phyloP scores from a whole-genome alignment of 2,888 invertebrate genomes.

The Chloroclysta siterata region DNA sequence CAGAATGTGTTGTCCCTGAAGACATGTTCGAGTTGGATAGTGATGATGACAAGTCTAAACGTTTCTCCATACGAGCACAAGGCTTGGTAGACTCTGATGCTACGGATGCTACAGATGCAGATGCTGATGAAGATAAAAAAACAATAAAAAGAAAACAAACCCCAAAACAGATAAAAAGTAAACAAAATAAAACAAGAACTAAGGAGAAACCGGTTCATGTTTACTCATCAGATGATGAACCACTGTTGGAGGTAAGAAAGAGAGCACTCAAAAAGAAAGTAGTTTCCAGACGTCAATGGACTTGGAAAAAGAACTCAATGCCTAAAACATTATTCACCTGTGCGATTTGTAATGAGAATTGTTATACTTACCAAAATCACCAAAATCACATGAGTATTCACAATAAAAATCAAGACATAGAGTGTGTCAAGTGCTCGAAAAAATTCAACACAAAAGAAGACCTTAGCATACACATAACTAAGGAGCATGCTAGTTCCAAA shows the following conservation, averaged over 20 bases:
- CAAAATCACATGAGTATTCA: constrained; percentile 70
- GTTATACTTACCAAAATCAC: constrained; percentile 73
- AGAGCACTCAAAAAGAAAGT: constrained; percentile 15
- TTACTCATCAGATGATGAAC: constrained; percentile 62
- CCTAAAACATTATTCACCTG: constrained; percentile 55
- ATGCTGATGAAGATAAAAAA: constrained; percentile 18
- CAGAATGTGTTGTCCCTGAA: constrained; percentile 43
- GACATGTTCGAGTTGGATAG: constrained; percentile 25
- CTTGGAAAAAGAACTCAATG: constrained; percentile 11
- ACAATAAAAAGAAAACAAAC: constrained; percentile 43
- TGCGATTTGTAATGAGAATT: constrained; percentile 64
- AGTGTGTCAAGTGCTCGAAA: constrained; percentile 67
- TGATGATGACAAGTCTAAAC: background rate
- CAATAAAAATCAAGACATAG: constrained; percentile 53
- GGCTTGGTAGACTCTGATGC: constrained; percentile 8
- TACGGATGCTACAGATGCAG: constrained; percentile 9
- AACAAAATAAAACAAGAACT: constrained; percentile 1
- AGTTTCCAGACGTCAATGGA: background rate
- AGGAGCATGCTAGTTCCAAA: constrained; percentile 61
- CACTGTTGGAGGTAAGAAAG: constrained; percentile 49
- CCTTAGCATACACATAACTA: constrained; percentile 56
- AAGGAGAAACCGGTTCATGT: constrained; percentile 20
- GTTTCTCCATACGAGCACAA: background rate
- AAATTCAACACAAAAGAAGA: constrained; percentile 56
- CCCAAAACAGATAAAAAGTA: constrained; percentile 21